phyloP scores from a whole-genome alignment of 2,797 vertebrate species.

The Danio albolineatus region DNA sequence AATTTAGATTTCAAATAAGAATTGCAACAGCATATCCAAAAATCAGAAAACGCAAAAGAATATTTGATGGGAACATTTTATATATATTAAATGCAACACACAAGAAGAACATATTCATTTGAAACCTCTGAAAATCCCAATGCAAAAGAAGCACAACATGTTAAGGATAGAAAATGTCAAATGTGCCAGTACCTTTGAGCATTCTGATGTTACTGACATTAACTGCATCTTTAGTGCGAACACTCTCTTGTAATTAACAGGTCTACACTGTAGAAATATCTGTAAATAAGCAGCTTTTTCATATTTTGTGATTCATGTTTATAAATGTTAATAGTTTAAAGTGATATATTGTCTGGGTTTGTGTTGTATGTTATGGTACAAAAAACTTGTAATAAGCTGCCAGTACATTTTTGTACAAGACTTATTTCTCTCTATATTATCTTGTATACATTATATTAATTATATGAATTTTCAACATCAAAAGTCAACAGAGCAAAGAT shows the following conservation, averaged over 20 bases:
- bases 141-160: slow-evolving; percentile 7
- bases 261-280: not conserved
- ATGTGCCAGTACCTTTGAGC: not conserved
- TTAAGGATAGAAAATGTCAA: not conserved
- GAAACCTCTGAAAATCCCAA: not conserved
- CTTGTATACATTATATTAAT: no score
- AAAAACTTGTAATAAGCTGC: no score
- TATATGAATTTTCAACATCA: no score
- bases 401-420: no score
- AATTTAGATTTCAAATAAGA: not conserved
- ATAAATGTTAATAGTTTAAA: no score
- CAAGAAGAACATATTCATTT: slow-evolving; percentile 9
- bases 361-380: no score
- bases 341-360: no score
- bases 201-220: not conserved
- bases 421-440: no score
- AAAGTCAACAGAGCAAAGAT: no score
- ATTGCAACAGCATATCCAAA: not conserved
- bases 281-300: no score
- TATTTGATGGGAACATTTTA: not conserved
- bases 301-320: no score
- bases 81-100: slow-evolving; percentile 10
- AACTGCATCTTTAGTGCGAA: not conserved
- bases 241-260: not conserved
- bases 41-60: not conserved